Percentiles rank a stretch among this genome's conserved stretches.
Evolutionary conservation across 2,888 invertebrate genomes (phyloP).

Genomic region (Orthosia cruda): DNA sequence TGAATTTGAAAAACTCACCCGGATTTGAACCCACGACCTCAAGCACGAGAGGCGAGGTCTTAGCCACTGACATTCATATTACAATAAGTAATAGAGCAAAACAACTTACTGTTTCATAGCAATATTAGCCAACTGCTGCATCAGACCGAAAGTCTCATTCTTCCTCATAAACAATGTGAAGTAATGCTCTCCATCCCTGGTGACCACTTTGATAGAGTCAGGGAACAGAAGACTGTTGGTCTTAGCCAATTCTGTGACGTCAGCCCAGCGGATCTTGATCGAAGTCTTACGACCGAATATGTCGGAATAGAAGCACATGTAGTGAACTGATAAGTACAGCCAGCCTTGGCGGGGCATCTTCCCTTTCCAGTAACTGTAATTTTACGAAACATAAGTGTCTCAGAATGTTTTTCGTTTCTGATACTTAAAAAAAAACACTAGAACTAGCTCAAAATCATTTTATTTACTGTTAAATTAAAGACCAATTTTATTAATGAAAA

Average conservation of each 20-base stretch:
- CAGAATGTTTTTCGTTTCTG: too few species aligned
- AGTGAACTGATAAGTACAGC: conserved; percentile 99
- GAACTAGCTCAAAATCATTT: too few species aligned
- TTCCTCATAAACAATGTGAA: conserved; percentile 98
- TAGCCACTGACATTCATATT: too few species aligned
- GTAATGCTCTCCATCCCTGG: conserved; percentile 96
- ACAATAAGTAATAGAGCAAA: not conserved
- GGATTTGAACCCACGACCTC: too few species aligned
- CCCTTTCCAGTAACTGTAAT: conserved; percentile 97
- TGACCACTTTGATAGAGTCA: conserved; percentile 96
- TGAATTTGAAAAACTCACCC: too few species aligned
- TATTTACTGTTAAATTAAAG: too few species aligned
- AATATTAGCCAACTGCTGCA: conserved; percentile 99
- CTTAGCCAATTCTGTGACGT: conserved; percentile 95
- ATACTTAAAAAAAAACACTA: too few species aligned
- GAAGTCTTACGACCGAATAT: conserved; percentile 98
- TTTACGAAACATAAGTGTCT: not conserved
- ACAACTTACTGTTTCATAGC: conserved; percentile 97
- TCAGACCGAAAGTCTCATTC: conserved; percentile 97
- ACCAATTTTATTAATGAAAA: too few species aligned
- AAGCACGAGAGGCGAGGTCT: too few species aligned
- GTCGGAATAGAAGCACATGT: conserved; percentile 98
- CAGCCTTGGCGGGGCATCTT: conserved; percentile 99
- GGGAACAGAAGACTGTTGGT: conserved; percentile 95
- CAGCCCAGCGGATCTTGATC: conserved; percentile 97